Evolutionary conservation across 2,797 vertebrate genomes (phyloP).

Genomic region (Peromyscus eremicus): DNA sequence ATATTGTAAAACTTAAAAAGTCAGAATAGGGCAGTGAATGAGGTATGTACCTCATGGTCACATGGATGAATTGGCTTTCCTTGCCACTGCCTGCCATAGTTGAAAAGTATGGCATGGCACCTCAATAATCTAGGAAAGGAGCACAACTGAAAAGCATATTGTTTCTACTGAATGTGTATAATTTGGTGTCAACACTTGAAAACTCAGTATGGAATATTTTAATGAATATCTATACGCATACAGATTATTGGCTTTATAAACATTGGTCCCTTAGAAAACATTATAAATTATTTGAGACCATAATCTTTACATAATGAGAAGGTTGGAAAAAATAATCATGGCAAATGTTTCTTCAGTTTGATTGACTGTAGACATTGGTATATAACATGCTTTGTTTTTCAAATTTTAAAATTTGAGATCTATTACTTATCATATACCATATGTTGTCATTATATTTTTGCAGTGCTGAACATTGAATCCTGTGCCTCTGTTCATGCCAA

Average conservation of each 20-base stretch:
- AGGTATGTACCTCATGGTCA: neutral
- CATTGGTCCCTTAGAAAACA: neutral
- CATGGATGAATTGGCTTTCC: neutral
- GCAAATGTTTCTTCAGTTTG: neutral
- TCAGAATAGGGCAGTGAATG: rapidly evolving
- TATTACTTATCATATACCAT: neutral
- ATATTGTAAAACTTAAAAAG: neutral
- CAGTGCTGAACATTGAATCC: neutral
- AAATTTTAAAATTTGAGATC: neutral
- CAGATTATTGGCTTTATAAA: neutral
- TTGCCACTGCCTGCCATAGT: too few relatives aligned
- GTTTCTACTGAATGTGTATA: neutral
- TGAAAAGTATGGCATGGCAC: neutral
- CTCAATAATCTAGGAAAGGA: neutral
- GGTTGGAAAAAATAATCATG: neutral
- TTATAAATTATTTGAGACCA: neutral
- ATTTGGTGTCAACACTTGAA: neutral
- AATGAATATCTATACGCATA: rapidly evolving
- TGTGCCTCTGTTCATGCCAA: neutral
- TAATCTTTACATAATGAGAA: neutral
- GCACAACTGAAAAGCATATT: neutral
- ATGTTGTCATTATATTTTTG: neutral
- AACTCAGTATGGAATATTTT: neutral
- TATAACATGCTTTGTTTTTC: neutral
- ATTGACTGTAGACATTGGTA: neutral